phyloP scores from a whole-genome alignment of 2,888 invertebrate species.

The Nowickia ferox region DNA sequence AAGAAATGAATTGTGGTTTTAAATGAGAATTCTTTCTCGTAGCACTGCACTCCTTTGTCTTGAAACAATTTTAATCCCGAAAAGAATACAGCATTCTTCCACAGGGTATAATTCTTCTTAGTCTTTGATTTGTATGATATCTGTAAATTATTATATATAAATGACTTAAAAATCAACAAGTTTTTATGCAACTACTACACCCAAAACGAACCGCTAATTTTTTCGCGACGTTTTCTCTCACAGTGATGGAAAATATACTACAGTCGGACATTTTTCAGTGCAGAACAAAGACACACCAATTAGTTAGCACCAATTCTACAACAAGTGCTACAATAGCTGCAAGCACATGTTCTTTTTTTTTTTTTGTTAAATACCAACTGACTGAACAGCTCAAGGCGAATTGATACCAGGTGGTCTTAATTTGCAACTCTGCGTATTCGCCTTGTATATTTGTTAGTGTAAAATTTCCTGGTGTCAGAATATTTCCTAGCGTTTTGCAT shows the following conservation, averaged over 20 bases:
- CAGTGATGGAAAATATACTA: no score
- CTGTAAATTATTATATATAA: conserved; percentile 8
- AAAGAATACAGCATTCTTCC: conserved; percentile 41
- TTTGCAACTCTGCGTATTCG: no score
- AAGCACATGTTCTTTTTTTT: no score
- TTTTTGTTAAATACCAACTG: no score
- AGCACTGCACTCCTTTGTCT: conserved; percentile 15
- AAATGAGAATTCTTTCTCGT: neutral
- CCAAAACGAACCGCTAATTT: conserved; percentile 46
- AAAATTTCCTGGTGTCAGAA: no score
- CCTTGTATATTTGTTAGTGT: no score
- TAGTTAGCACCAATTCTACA: neutral
- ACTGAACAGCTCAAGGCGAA: no score
- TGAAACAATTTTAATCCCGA: conserved; percentile 28
- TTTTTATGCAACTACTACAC: conserved; percentile 53
- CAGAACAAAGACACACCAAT: no score
- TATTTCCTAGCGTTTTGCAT: no score
- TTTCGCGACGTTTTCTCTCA: conserved; percentile 12
- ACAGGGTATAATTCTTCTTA: neutral
- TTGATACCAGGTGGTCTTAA: neutral
- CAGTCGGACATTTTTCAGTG: no score
- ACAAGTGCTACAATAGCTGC: no score
- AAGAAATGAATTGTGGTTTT: neutral
- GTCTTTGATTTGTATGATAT: neutral
- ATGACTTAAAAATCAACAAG: conserved; percentile 65